Percentiles rank a stretch among this genome's conserved stretches.
Conservation (phyloP, 2,113 vertebrate species). For the Hipposideros armiger region DNA sequence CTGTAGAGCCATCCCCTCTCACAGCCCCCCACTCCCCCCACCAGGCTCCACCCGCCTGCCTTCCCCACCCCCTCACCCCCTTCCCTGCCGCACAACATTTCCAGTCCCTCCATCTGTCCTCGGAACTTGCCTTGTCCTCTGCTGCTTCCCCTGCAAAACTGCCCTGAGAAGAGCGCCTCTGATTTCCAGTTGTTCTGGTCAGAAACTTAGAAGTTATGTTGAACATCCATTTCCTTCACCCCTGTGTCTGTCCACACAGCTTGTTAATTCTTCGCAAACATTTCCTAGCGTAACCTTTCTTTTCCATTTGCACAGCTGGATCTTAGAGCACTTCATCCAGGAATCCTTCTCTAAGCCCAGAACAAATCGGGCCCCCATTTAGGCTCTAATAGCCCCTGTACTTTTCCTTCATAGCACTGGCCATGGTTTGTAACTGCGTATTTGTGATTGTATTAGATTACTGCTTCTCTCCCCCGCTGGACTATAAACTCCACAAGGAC, state of each 20-base stretch:
- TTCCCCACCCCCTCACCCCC: no score
- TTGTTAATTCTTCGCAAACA: background rate
- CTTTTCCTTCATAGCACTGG: background rate
- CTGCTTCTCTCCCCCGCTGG: background rate
- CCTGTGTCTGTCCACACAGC: background rate
- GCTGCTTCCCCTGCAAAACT: background rate
- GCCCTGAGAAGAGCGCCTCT: background rate
- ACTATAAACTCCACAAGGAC: background rate
- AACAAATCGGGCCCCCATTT: background rate
- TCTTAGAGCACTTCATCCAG: accelerated
- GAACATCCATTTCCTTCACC: background rate
- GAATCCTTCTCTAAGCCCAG: background rate
- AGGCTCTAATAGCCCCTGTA: no score
- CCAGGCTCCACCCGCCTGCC: accelerated
- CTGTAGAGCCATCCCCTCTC: background rate
- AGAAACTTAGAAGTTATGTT: background rate
- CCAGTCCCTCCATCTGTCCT: background rate
- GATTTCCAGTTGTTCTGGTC: background rate
- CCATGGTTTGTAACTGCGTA: background rate
- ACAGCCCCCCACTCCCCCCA: background rate
- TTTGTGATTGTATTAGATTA: background rate
- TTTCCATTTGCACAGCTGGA: background rate
- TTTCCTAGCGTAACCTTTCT: background rate
- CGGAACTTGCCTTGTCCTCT: accelerated
- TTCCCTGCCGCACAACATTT: no score